These are phyloP conservation scores for Amblyteles armatorius DNA, from an alignment of 2,888 invertebrate species.

Conservation along the genomic window DNA sequence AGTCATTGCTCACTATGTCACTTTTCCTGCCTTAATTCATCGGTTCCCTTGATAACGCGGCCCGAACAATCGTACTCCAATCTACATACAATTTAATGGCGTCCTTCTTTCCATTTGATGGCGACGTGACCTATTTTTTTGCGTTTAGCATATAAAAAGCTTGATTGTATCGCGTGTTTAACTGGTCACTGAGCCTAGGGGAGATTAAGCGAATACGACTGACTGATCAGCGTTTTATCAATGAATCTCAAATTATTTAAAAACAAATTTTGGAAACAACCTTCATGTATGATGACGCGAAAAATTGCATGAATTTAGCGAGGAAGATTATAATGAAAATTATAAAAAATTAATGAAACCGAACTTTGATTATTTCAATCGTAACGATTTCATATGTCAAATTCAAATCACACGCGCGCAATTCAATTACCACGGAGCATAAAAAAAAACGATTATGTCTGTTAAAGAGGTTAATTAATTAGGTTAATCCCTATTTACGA, in stretches of 20 bases:
- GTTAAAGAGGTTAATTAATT: background rate
- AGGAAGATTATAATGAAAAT: background rate
- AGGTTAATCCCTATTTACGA: background rate
- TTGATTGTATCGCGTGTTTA: background rate
- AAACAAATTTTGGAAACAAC: background rate
- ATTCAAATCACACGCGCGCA: background rate
- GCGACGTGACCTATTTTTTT: background rate
- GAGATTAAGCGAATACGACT: background rate
- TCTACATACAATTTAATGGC: background rate
- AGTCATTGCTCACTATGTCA: background rate
- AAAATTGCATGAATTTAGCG: background rate
- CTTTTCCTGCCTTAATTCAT: background rate
- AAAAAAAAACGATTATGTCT: background rate
- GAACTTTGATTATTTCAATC: background rate
- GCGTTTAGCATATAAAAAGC: conserved; percentile 9
- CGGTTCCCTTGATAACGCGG: background rate
- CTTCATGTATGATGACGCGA: background rate
- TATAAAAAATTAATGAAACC: background rate
- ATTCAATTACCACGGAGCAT: background rate
- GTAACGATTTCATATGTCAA: background rate
- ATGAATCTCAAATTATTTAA: background rate
- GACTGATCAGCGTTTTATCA: background rate
- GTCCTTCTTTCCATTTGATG: background rate
- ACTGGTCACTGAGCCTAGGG: background rate
- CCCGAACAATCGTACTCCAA: background rate